Evolutionary conservation across 2,888 invertebrate genomes (phyloP).

Genomic region (Augochlorella aurata): DNA sequence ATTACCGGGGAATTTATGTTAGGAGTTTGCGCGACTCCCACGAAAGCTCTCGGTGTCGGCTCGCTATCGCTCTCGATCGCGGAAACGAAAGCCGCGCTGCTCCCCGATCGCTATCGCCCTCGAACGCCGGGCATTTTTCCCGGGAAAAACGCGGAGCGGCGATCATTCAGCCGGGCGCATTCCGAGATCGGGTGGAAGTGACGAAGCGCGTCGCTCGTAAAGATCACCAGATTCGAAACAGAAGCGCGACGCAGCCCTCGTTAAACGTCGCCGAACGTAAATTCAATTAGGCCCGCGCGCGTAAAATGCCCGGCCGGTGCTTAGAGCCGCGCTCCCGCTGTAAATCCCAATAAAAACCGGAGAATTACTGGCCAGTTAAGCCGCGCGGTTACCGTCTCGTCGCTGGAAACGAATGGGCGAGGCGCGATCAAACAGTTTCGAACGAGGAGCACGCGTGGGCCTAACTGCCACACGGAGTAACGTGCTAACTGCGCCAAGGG

Average conservation of each 20-base stretch:
- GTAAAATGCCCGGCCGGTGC: slow-evolving; percentile 10
- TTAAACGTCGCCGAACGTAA: neutral
- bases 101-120: neutral
- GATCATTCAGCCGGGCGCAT: neutral
- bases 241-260: slow-evolving; percentile 29
- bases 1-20: slow-evolving; percentile 5
- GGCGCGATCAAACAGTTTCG: neutral
- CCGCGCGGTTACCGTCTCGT: neutral
- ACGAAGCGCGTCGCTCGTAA: slow-evolving; percentile 23
- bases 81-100: neutral
- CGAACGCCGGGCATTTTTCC: neutral
- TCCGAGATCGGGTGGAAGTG: slow-evolving; percentile 7
- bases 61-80: neutral
- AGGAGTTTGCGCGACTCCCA: neutral
- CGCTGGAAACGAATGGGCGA: neutral
- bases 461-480: neutral
- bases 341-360: slow-evolving; percentile 9
- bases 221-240: slow-evolving; percentile 22
- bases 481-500: neutral
- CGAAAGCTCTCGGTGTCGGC: neutral
- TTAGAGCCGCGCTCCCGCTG: slow-evolving; percentile 4
- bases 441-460: neutral
- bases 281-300: slow-evolving; percentile 28
- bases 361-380: slow-evolving; percentile 6
- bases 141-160: neutral